Conservation (phyloP, 2,797 vertebrate genomes). For the Enteromius paludinosus region DNA sequence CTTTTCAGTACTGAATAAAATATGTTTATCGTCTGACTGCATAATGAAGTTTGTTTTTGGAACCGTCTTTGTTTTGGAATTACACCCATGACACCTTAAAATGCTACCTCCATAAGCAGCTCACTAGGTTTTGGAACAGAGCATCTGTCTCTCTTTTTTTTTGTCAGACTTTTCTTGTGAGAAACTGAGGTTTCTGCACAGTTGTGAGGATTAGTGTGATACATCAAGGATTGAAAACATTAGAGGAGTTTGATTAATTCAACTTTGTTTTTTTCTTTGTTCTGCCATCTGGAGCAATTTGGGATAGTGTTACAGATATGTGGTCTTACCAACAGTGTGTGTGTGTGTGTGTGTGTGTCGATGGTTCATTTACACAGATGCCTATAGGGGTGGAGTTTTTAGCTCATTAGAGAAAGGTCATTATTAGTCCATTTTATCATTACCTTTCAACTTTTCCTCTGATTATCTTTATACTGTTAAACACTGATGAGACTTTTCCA, state of each 20-base stretch:
- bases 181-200: slow-evolving; percentile 63
- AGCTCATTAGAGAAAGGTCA: neutral
- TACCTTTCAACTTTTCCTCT: neutral
- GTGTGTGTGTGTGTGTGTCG: neutral
- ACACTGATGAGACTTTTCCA: neutral
- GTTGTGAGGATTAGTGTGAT: slow-evolving; percentile 32
- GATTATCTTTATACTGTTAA: neutral
- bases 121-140: slow-evolving; percentile 12
- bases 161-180: slow-evolving; percentile 51
- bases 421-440: neutral
- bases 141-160: slow-evolving; percentile 52
- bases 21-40: slow-evolving; percentile 1
- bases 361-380: neutral
- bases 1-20: slow-evolving; percentile 14
- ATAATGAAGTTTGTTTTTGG: slow-evolving; percentile 1
- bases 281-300: slow-evolving; percentile 35
- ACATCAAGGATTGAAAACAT: slow-evolving; percentile 30
- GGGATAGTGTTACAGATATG: slow-evolving; percentile 20
- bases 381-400: neutral
- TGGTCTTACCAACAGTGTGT: neutral
- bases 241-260: slow-evolving; percentile 29
- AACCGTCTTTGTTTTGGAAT: slow-evolving; percentile 4
- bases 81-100: slow-evolving; percentile 9
- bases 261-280: neutral
- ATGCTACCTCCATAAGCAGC: slow-evolving; percentile 17